phyloP scores from a whole-genome alignment of 92 coral and sea anemone genomes.

The Porites rus region DNA sequence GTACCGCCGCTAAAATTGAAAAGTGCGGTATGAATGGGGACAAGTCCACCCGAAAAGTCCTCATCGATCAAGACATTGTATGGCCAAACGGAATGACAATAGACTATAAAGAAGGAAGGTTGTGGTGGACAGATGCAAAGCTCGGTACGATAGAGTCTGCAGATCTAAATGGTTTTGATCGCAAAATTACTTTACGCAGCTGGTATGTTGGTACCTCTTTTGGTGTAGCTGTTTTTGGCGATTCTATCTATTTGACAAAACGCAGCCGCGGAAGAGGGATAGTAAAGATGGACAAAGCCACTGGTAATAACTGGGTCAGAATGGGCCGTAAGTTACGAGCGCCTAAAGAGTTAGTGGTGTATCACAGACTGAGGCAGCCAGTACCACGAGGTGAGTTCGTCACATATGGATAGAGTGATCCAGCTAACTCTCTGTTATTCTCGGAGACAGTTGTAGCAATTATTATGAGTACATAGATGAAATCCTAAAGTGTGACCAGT shows the following conservation, averaged over 20 bases:
- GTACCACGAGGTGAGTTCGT: slow-evolving; percentile 41
- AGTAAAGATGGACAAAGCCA: slow-evolving; percentile 59
- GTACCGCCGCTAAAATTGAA: slow-evolving; percentile 68
- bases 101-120: slow-evolving; percentile 67
- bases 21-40: slow-evolving; percentile 83
- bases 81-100: slow-evolving; percentile 84
- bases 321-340: slow-evolving; percentile 47
- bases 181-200: slow-evolving; percentile 43
- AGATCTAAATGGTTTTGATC: slow-evolving; percentile 62
- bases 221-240: slow-evolving; percentile 67
- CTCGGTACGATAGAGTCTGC: slow-evolving; percentile 69
- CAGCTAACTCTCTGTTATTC: no score
- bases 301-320: slow-evolving; percentile 59
- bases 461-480: no score
- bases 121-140: slow-evolving; percentile 87
- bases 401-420: no score
- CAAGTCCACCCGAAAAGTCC: slow-evolving; percentile 50
- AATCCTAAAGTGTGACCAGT: no score
- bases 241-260: slow-evolving; percentile 66
- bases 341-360: slow-evolving; percentile 79
- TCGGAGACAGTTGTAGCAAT: no score
- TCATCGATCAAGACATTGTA: slow-evolving; percentile 36
- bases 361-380: slow-evolving; percentile 81
- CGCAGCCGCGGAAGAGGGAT: slow-evolving; percentile 63
- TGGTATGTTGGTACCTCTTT: slow-evolving; percentile 56